Percentiles rank a stretch among this genome's conserved stretches.
These are phyloP conservation scores for Luscinia megarhynchos DNA, from an alignment of 2,797 vertebrate species.

Conservation along the genomic window DNA sequence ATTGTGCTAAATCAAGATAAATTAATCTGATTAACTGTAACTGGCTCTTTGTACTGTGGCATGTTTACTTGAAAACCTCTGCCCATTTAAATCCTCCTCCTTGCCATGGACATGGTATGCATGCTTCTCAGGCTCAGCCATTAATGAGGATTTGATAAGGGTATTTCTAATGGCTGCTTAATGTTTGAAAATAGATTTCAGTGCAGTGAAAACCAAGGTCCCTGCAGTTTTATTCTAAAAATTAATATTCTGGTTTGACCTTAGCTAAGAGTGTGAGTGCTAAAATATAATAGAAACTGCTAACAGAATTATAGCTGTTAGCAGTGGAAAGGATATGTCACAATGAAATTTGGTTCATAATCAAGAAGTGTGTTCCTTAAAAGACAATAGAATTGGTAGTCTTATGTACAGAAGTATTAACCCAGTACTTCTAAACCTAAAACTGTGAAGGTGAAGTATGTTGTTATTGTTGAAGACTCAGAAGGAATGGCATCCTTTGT, in stretches of 20 bases:
- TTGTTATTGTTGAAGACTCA: neutral
- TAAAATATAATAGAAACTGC: neutral
- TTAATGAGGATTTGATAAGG: neutral
- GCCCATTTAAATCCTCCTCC: slow-evolving; percentile 18
- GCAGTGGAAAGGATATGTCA: neutral
- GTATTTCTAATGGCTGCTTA: neutral
- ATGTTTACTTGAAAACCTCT: slow-evolving; percentile 44
- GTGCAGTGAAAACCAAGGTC: neutral
- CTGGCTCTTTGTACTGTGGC: slow-evolving; percentile 39
- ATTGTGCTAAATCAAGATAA: slow-evolving; percentile 54
- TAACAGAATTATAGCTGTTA: neutral
- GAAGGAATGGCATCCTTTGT: neutral
- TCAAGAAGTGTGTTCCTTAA: neutral
- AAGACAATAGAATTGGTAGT: neutral
- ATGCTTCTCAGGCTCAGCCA: neutral
- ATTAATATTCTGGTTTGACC: neutral
- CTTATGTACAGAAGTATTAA: neutral
- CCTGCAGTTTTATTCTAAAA: neutral
- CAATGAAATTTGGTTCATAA: neutral
- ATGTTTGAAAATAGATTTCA: neutral
- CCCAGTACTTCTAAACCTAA: neutral
- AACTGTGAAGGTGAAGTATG: neutral
- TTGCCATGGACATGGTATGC: neutral
- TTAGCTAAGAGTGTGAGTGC: neutral
- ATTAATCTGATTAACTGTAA: slow-evolving; percentile 47